These are phyloP conservation scores for Dusona sp. DNA, from an alignment of 2,888 invertebrate species.

Conservation along the genomic window DNA sequence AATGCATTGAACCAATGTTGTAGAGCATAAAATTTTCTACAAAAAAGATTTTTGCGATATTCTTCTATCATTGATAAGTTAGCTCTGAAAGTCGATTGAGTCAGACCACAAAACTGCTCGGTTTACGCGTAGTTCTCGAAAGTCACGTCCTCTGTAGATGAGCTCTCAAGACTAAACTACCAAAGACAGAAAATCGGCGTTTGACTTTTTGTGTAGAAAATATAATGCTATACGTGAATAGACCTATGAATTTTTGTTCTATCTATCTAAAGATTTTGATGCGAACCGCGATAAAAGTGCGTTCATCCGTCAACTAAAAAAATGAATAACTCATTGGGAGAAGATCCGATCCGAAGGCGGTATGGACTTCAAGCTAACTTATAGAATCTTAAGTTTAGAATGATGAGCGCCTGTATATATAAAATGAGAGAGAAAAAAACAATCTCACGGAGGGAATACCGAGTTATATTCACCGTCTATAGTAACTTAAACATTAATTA, in stretches of 20 bases:
- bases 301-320: not conserved
- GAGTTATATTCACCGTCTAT: constrained; percentile 63
- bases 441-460: constrained; percentile 43
- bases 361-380: not conserved
- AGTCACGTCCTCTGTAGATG: not conserved
- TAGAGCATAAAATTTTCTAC: not conserved
- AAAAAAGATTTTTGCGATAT: not conserved
- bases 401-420: constrained; percentile 6
- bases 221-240: not conserved
- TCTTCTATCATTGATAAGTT: not conserved
- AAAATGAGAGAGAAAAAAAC: constrained; percentile 35
- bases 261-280: not conserved
- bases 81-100: not conserved
- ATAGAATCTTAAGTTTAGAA: not conserved
- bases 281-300: not conserved
- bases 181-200: not conserved
- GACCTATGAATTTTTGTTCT: not conserved
- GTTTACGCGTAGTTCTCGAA: not conserved
- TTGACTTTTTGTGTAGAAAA: not conserved
- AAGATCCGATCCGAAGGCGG: not conserved
- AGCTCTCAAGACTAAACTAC: not conserved
- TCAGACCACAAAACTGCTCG: no score
- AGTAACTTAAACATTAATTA: constrained; percentile 56
- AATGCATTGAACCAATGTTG: not conserved
- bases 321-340: not conserved